A percentile compares a stretch with the other conserved stretches of the same genome.
Conservation (phyloP, 2,888 invertebrate genomes). For the Choristoneura rosaceana region DNA sequence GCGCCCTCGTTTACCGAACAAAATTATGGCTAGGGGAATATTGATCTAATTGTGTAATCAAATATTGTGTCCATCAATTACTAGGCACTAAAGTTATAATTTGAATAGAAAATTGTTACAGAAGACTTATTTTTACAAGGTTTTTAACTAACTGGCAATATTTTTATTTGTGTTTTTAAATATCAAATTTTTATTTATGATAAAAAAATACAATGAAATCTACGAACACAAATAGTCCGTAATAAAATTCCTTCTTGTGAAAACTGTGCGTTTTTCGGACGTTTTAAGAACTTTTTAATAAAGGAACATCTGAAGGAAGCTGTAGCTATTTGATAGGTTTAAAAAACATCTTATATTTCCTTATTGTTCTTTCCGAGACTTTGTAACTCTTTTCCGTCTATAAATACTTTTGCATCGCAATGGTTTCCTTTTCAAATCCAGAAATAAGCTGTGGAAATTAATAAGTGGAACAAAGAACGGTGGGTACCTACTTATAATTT, state of each 20-base stretch:
- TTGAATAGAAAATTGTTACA: too few species aligned
- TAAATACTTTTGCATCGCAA: slow-evolving; percentile 21
- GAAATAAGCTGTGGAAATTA: not conserved
- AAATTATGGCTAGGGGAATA: slow-evolving; percentile 37
- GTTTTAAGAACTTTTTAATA: too few species aligned
- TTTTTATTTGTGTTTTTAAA: too few species aligned
- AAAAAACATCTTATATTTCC: not conserved
- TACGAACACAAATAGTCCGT: too few species aligned
- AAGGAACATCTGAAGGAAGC: not conserved
- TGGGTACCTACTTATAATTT: not conserved
- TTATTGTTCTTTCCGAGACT: slow-evolving; percentile 10
- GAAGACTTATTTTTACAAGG: too few species aligned
- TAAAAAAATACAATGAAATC: too few species aligned
- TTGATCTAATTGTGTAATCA: slow-evolving; percentile 34
- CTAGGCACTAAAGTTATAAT: too few species aligned
- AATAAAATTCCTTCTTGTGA: too few species aligned
- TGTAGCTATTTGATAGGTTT: not conserved
- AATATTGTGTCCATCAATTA: not conserved
- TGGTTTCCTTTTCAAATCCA: slow-evolving; percentile 12
- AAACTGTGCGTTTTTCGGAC: too few species aligned
- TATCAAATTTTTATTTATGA: too few species aligned
- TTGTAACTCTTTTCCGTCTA: slow-evolving; percentile 13
- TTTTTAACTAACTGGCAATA: too few species aligned
- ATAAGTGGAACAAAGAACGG: not conserved
- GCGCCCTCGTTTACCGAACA: slow-evolving; percentile 54